A percentile compares a stretch with the other conserved stretches of the same genome.
Evolutionary conservation across 2,113 vertebrate genomes (phyloP).

Genomic region (Colius striatus): DNA sequence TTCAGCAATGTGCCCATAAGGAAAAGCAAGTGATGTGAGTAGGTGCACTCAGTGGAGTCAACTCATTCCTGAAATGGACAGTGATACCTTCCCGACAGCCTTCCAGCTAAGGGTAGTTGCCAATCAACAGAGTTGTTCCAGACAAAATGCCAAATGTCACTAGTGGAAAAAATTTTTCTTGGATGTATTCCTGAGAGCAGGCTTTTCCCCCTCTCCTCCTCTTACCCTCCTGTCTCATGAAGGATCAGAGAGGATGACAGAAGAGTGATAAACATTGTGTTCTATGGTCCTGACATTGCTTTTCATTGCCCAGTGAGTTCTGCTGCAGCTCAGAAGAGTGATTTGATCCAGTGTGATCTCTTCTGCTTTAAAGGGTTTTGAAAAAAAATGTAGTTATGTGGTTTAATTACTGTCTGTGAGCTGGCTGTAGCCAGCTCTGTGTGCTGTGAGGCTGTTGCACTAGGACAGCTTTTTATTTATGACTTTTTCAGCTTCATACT

Average conservation of each 20-base stretch:
- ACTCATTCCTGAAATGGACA: neutral
- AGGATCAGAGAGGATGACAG: neutral
- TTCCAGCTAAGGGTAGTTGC: slow-evolving; percentile 23
- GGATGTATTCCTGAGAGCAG: slow-evolving; percentile 32
- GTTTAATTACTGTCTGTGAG: neutral
- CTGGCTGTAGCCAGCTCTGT: neutral
- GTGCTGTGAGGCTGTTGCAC: neutral
- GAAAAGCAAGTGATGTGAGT: neutral
- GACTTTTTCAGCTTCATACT: neutral
- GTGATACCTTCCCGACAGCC: slow-evolving; percentile 3
- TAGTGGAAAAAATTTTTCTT: slow-evolving; percentile 19
- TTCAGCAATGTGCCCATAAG: neutral
- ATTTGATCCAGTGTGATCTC: neutral
- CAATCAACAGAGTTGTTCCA: slow-evolving; percentile 43
- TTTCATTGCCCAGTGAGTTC: neutral
- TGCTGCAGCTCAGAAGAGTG: neutral
- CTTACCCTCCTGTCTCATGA: neutral
- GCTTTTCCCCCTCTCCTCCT: neutral
- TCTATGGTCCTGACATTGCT: neutral
- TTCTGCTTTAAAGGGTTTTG: neutral
- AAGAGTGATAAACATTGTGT: neutral
- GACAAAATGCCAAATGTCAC: slow-evolving; percentile 69
- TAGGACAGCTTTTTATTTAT: neutral
- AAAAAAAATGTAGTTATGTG: neutral
- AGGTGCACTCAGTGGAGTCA: neutral